Base-by-base conservation (phyloP, 2,113 vertebrate species). In the Macrotus californicus region DNA sequence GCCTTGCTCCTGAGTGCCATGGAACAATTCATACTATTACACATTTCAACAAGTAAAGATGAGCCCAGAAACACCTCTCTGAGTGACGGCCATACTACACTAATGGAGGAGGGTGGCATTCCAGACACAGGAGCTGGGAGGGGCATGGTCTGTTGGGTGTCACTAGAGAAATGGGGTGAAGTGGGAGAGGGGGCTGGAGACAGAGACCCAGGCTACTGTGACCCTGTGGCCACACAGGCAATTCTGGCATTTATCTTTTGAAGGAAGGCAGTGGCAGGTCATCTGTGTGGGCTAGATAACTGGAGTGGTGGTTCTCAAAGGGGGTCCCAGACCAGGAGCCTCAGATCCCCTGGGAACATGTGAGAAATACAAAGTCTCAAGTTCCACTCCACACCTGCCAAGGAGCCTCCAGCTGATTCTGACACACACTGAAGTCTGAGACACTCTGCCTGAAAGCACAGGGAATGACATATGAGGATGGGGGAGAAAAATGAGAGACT, bases 81-180 rank as follows among this genome's bases (percentile, higher is more conserved):
- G 29, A 31, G n/a, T 9, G 22, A 46, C 3, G 22, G 31, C 4
- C 8, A 4, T 61, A 36, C 39, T 3, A 0, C 48, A 34, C 6
- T 5, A 56, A 56, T 3, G 1, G 10, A 19, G 12, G 3, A 81
- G 26, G 50, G 16, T 7, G 11, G 46, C 16, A 29, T 26, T 79
- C 48, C 31, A 75, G 79, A 36, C 41, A 56, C 41, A 72, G 56
- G 24, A 12, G 26, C 9, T 54, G 1, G 81, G 36, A 69, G 61
- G 59, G 31, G 11, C 3, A 2, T 66, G 56, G 21, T 61, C 75
- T 64, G 1, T 3, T 13, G 15, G 36, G 11, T 21, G 18, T 56
- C 31, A 6, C 56, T 48, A 39, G 56, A 91, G 72, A 85, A 91
- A 69, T 6, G 10, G 13, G 24, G 41, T 13, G 36, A 64, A 73